phyloP scores from a whole-genome alignment of 2,113 vertebrate genomes.

The Syngnathus typhle region DNA sequence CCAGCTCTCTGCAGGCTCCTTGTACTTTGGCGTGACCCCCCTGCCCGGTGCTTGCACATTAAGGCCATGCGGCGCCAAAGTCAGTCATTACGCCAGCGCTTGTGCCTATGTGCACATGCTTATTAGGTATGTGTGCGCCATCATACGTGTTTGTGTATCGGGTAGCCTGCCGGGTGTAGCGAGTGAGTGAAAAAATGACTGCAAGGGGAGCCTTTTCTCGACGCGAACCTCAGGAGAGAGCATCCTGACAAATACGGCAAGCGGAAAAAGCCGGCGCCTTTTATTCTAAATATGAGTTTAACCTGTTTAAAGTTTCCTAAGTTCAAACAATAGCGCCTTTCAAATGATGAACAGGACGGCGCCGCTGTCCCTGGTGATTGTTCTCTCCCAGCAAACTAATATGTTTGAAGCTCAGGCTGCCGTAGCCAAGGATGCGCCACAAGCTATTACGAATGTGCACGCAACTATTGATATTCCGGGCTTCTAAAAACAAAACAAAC shows the following conservation, averaged over 20 bases:
- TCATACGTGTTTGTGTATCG: slow-evolving; percentile 38
- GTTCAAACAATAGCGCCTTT: slow-evolving; percentile 60
- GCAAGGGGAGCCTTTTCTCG: slow-evolving; percentile 41
- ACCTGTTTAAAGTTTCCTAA: slow-evolving; percentile 62
- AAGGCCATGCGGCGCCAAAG: slow-evolving; percentile 48
- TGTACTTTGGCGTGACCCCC: slow-evolving; percentile 61
- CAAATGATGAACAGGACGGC: slow-evolving; percentile 55
- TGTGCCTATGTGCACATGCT: slow-evolving; percentile 20
- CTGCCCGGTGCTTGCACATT: slow-evolving; percentile 55
- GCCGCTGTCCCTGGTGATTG: slow-evolving; percentile 61
- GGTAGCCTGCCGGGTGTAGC: slow-evolving; percentile 51
- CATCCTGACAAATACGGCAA: slow-evolving; percentile 51
- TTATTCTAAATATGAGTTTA: slow-evolving; percentile 63
- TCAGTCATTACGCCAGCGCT: slow-evolving; percentile 41
- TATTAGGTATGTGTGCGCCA: slow-evolving; percentile 28
- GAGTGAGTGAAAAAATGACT: slow-evolving; percentile 54
- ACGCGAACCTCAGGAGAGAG: slow-evolving; percentile 37
- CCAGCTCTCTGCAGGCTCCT: slow-evolving; percentile 58
- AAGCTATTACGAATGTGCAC: slow-evolving; percentile 67
- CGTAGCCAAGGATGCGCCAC: slow-evolving; percentile 63
- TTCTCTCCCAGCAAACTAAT: slow-evolving; percentile 65
- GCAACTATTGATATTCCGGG: slow-evolving; percentile 68
- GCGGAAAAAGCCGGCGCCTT: slow-evolving; percentile 36
- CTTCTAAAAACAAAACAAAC: slow-evolving; percentile 67
- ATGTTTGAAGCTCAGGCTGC: slow-evolving; percentile 69